Percentiles rank a stretch among this genome's conserved stretches.
These are phyloP conservation scores for Craseonycteris thonglongyai DNA, from an alignment of 2,113 vertebrate species.

Conservation along the genomic window DNA sequence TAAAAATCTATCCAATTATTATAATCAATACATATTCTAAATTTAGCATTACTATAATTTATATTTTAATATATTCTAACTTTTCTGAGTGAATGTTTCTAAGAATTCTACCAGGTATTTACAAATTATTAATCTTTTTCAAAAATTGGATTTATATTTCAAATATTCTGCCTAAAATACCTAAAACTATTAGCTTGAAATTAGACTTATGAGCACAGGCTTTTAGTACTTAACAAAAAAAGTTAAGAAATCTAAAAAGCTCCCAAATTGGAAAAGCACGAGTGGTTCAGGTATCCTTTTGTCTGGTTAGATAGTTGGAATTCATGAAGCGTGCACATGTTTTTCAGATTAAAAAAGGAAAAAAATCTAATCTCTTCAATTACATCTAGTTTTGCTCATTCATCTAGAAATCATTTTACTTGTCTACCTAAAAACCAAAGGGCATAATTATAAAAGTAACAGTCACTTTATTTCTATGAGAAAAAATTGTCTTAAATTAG, in stretches of 20 bases:
- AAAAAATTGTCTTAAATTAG: slow-evolving; percentile 29
- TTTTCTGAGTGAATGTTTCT: neutral
- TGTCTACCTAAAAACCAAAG: slow-evolving; percentile 42
- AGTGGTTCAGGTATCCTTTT: slow-evolving; percentile 6
- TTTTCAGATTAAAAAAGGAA: neutral
- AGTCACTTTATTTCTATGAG: slow-evolving; percentile 40
- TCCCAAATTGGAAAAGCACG: neutral
- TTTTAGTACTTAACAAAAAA: neutral
- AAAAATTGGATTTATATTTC: neutral
- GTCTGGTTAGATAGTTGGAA: neutral
- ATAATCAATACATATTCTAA: neutral
- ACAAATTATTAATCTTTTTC: neutral
- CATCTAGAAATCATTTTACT: slow-evolving; percentile 48
- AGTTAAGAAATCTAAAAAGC: neutral
- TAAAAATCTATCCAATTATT: neutral
- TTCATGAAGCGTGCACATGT: neutral
- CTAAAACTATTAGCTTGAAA: neutral
- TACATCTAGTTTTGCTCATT: slow-evolving; percentile 30
- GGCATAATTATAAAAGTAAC: slow-evolving; percentile 25
- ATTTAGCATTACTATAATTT: neutral
- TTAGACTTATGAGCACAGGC: neutral
- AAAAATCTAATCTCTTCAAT: neutral
- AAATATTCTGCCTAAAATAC: neutral
- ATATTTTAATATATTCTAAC: neutral
- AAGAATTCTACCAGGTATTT: neutral